Conservation (phyloP, 2,113 vertebrate species). For the Oceanites oceanicus region DNA sequence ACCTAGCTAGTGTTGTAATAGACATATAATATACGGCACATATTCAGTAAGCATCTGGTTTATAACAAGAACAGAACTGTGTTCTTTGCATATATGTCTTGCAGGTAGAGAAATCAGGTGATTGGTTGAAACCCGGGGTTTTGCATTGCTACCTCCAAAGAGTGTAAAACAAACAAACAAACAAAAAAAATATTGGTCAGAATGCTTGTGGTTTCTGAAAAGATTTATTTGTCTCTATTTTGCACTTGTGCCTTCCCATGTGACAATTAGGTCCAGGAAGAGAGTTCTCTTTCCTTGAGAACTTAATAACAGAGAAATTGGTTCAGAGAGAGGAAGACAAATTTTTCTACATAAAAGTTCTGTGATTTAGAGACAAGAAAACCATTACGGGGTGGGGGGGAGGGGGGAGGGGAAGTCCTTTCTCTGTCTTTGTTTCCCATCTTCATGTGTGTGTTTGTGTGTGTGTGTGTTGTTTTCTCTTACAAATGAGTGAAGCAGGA, state of each 20-base stretch:
- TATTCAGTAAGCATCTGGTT: neutral
- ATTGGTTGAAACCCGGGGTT: neutral
- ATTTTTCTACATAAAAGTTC: neutral
- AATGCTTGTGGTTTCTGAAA: neutral
- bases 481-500: neutral
- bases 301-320: neutral
- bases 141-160: neutral
- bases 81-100: neutral
- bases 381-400: neutral
- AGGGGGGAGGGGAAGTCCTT: neutral
- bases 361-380: neutral
- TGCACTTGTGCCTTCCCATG: neutral
- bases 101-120: neutral
- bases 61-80: neutral
- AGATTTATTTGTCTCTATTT: neutral
- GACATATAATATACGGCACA: neutral
- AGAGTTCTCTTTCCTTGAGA: neutral
- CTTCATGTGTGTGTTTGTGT: neutral
- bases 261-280: neutral
- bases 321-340: neutral
- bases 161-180: rapidly evolving
- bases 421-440: neutral
- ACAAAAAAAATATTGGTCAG: neutral
- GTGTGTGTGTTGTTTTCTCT: neutral
- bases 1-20: neutral